These are phyloP conservation scores for Falco punctatus DNA, from an alignment of 2,113 vertebrate genomes.

Conservation along the genomic window DNA sequence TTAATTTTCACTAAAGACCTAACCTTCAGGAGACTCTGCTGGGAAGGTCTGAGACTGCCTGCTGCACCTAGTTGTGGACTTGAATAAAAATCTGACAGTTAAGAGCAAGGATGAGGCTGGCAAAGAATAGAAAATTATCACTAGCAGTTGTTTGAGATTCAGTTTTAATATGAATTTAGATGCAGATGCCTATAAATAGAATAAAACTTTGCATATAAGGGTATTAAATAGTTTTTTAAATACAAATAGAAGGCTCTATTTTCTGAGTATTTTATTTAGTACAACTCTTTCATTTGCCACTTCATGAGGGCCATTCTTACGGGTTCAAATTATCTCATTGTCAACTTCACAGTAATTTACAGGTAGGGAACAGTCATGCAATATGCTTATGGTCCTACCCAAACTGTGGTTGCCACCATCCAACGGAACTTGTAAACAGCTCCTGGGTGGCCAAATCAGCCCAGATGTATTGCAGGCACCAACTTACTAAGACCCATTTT, in stretches of 20 bases:
- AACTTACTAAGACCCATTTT: not conserved
- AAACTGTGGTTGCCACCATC: not conserved
- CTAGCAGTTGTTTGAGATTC: constrained; percentile 6
- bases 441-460: not conserved
- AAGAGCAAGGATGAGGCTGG: not conserved
- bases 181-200: not conserved
- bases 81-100: constrained; percentile 61
- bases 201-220: not conserved
- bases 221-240: not conserved
- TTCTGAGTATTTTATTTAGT: not conserved
- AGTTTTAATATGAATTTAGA: not conserved
- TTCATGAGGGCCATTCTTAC: not conserved
- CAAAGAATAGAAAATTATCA: not conserved
- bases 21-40: not conserved
- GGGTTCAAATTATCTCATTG: not conserved
- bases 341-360: not conserved
- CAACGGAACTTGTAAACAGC: not conserved
- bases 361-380: not conserved
- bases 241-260: not conserved
- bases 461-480: not conserved
- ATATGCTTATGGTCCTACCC: not conserved
- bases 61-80: constrained; percentile 6
- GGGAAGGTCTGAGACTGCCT: not conserved
- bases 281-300: not conserved
- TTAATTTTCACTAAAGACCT: constrained; percentile 40